Evolutionary conservation across 2,797 vertebrate species (phyloP), one percentile per base, ranked within the genome.

Genomic region (Scolopax bukidnonensis): DNA sequence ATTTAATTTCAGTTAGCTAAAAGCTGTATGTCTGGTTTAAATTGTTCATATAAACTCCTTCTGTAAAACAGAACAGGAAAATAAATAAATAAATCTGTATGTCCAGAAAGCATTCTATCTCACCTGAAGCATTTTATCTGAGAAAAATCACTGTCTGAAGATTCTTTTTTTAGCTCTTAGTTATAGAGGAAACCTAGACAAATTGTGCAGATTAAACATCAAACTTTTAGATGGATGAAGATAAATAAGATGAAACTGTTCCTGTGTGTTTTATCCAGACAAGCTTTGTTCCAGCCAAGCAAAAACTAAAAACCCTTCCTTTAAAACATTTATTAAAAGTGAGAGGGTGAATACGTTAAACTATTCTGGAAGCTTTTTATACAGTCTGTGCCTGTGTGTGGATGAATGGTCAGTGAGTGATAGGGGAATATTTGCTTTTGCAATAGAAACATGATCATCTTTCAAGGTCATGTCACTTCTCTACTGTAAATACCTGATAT

Each of bases 401-500:
- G 36, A 60, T 80, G 56, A 82, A 83, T 51, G 48, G 71, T 83
- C 84, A 73, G 60, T 84, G 70, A 90, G 24, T 51, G 38, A 70
- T 40, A 77, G 43, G 23, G n/a, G 36, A 74, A 56, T 87, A 71
- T 60, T 94, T 14, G 4, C 33, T 19, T 75, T 64, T 71, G 32
- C 28, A 53, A n/a, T 24, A 77, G 16, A 80, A 89, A 56, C 16
- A 17, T 4, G 0, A 56, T 71, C 11, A 65, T 92, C 23, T 91
- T 91, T 93, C 75, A 93, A 93, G 78, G 38, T 77, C 36, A 33
- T 68, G 43, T 23, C 4, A 63, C 32, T 84, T 82, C 63, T 65
- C 40, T 60, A 23, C 51, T 38, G 11, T 50, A 92, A 92, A 90
- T 63, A 60, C 3, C 16, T 24, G 36, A 38, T 33, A 36, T 36